phyloP scores from a whole-genome alignment of 2,797 vertebrate species.

The Leptodactylus fallax region DNA sequence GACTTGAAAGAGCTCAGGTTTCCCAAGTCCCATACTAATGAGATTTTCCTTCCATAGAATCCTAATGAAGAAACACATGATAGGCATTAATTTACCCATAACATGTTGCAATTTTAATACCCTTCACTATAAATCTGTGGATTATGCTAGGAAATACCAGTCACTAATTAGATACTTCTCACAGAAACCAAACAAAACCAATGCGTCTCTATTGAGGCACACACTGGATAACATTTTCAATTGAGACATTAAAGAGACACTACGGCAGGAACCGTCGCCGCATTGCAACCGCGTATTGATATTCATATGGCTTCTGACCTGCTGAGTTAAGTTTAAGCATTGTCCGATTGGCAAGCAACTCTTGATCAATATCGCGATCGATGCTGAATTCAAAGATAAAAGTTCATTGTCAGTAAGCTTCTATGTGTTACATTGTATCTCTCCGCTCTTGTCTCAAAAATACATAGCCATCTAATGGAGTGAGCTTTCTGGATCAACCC shows the following conservation, averaged over 20 bases:
- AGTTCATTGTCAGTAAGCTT: background rate
- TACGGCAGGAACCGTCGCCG: background rate
- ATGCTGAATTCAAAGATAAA: slow-evolving; percentile 31
- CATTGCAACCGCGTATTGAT: background rate
- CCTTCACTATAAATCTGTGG: slow-evolving; percentile 50
- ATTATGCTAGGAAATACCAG: slow-evolving; percentile 52
- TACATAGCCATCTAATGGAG: background rate
- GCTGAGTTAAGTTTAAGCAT: slow-evolving; percentile 15
- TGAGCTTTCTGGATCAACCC: slow-evolving; percentile 9
- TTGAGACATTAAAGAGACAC: slow-evolving; percentile 35
- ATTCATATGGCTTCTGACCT: slow-evolving; percentile 30
- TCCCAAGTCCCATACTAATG: slow-evolving; percentile 56
- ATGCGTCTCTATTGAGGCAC: slow-evolving; percentile 2
- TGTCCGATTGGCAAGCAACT: slow-evolving; percentile 22
- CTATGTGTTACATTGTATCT: background rate
- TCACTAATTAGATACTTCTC: slow-evolving; percentile 45
- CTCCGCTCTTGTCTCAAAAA: background rate
- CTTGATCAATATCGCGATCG: slow-evolving; percentile 16
- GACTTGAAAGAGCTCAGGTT: slow-evolving; percentile 57
- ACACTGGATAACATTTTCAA: slow-evolving; percentile 15
- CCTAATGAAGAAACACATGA: slow-evolving; percentile 58
- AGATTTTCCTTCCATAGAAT: slow-evolving; percentile 53
- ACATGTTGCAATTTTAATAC: slow-evolving; percentile 52
- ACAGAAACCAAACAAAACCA: slow-evolving; percentile 23
- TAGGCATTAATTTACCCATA: slow-evolving; percentile 54